Conservation (phyloP, 1,140 invertebrate species). For the Campoletis sonorensis region DNA sequence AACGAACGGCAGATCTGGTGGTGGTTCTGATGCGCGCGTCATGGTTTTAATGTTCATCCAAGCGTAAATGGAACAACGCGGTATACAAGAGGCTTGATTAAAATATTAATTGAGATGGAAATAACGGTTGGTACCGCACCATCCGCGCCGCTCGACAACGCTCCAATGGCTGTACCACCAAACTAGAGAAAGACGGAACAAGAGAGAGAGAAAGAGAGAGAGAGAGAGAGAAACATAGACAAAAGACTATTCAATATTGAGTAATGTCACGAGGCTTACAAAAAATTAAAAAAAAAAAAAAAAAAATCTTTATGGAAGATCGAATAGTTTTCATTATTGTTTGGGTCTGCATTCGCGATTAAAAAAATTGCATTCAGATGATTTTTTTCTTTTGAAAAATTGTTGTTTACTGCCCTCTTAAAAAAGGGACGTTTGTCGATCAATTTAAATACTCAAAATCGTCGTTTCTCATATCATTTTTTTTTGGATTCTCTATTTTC, state of each 20-base stretch:
- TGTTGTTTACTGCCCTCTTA: no score
- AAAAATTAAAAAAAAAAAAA: slow-evolving; percentile 15
- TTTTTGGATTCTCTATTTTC: no score
- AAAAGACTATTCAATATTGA: slow-evolving; percentile 2
- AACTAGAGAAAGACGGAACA: not conserved
- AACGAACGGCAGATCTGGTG: slow-evolving; percentile 31
- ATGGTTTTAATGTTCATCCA: slow-evolving; percentile 45
- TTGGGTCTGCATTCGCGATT: not conserved
- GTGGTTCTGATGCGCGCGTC: slow-evolving; percentile 41
- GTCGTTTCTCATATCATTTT: no score
- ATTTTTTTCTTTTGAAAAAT: no score
- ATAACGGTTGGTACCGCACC: slow-evolving; percentile 50
- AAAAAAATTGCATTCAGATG: not conserved
- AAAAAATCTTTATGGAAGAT: slow-evolving; percentile 14
- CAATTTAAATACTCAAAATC: no score
- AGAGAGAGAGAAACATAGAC: not conserved
- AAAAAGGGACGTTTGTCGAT: no score
- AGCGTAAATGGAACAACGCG: slow-evolving; percentile 53
- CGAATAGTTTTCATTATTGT: slow-evolving; percentile 23
- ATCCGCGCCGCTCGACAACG: slow-evolving; percentile 27
- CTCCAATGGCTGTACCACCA: slow-evolving; percentile 28
- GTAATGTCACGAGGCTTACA: slow-evolving; percentile 30
- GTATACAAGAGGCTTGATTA: slow-evolving; percentile 58
- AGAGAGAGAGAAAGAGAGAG: not conserved
- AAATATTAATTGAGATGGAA: slow-evolving; percentile 61